These are phyloP conservation scores for Microplitis deprimator DNA, from an alignment of 2,888 invertebrate genomes.

Conservation along the genomic window DNA sequence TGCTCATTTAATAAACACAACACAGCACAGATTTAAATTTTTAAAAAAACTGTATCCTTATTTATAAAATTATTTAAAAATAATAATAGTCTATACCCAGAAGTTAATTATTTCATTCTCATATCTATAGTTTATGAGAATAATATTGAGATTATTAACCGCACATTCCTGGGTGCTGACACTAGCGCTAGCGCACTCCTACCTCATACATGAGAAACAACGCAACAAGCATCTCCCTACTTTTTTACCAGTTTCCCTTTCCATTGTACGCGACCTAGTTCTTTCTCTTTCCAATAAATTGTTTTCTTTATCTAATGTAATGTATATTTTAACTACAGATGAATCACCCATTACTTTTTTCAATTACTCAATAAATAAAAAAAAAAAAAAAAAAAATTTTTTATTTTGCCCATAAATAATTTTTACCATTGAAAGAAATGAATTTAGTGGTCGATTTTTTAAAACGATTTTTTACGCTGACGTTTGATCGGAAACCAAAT, in stretches of 20 bases:
- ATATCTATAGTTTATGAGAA: neutral
- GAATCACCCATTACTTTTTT: neutral
- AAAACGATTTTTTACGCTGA: no score
- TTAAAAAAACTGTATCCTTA: neutral
- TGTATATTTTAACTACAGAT: neutral
- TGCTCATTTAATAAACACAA: neutral
- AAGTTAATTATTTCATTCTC: slow-evolving; percentile 5
- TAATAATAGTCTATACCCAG: slow-evolving; percentile 3
- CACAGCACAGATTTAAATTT: neutral
- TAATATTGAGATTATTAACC: slow-evolving; percentile 4
- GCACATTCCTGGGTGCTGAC: neutral
- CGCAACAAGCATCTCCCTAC: slow-evolving; percentile 1
- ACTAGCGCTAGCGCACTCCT: slow-evolving; percentile 7
- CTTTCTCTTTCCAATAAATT: neutral
- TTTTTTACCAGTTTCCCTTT: neutral
- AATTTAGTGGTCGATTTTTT: no score
- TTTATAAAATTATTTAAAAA: neutral
- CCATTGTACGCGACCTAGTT: slow-evolving; percentile 3
- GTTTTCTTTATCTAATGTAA: slow-evolving; percentile 4
- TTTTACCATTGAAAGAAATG: no score
- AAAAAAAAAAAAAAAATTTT: neutral
- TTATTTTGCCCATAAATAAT: neutral
- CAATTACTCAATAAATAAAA: neutral
- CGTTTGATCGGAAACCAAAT: no score
- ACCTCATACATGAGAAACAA: slow-evolving; percentile 20